Evolutionary conservation across 2,888 invertebrate genomes (phyloP).

Genomic region (Autographa pulchrina): DNA sequence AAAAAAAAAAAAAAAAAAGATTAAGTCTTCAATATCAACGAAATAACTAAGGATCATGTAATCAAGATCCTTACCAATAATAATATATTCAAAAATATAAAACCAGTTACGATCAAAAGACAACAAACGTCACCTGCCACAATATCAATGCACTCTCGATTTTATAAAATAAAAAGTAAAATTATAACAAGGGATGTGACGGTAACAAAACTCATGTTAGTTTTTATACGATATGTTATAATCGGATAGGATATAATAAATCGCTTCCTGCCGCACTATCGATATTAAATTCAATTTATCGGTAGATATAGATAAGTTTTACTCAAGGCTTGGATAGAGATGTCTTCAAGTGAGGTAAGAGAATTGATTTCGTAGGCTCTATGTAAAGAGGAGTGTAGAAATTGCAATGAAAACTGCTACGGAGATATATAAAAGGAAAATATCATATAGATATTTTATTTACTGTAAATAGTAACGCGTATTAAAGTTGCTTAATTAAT

Average conservation of each 20-base stretch:
- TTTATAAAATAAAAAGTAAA: conserved; percentile 58
- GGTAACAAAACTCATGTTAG: conserved; percentile 69
- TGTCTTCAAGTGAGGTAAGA: neutral
- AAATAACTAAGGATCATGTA: neutral
- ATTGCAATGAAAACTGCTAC: neutral
- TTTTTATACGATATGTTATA: conserved; percentile 74
- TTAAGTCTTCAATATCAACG: neutral
- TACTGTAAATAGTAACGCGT: no score
- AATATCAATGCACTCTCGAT: conserved; percentile 50
- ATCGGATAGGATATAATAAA: conserved; percentile 82
- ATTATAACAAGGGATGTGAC: conserved; percentile 59
- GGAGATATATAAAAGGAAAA: neutral
- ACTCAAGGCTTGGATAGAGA: neutral
- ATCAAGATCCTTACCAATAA: neutral
- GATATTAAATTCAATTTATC: conserved; percentile 65
- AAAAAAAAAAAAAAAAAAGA: no score
- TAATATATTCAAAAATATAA: conserved; percentile 26
- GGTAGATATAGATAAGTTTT: conserved; percentile 34
- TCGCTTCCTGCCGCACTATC: conserved; percentile 80
- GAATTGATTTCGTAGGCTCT: neutral
- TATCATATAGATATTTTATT: neutral
- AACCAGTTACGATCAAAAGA: conserved; percentile 28
- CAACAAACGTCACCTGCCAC: conserved; percentile 57
- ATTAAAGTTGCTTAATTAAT: no score
- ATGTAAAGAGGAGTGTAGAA: neutral